A percentile compares a stretch with the other conserved stretches of the same genome.
phyloP scores from a whole-genome alignment of 2,797 vertebrate species.

The Geotrypetes seraphini region DNA sequence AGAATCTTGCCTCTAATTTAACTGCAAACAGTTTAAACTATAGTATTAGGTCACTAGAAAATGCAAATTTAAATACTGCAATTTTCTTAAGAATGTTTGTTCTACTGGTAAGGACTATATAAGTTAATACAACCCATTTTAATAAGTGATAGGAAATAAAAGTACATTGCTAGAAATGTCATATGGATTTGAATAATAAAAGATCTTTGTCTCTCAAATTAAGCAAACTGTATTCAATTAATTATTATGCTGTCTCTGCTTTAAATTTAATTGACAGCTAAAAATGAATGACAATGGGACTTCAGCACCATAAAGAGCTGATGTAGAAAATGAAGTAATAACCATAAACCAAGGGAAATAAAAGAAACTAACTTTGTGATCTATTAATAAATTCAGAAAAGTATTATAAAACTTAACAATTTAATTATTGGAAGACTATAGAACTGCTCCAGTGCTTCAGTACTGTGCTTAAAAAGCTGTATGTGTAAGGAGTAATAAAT shows the following conservation, averaged over 20 bases:
- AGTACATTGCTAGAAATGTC: background rate
- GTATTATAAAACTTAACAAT: slow-evolving; percentile 36
- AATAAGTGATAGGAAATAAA: too few relatives aligned
- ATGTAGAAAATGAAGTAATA: slow-evolving; percentile 17
- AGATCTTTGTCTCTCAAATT: slow-evolving; percentile 17
- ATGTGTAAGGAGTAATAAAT: slow-evolving; percentile 27
- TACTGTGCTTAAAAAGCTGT: slow-evolving; percentile 29
- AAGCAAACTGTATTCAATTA: slow-evolving; percentile 16
- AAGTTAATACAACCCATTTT: too few relatives aligned
- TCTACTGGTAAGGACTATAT: too few relatives aligned
- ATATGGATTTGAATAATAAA: slow-evolving; percentile 9
- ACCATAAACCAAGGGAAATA: slow-evolving; percentile 2
- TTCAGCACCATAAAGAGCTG: slow-evolving; percentile 6
- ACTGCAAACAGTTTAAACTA: too few relatives aligned
- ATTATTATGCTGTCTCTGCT: slow-evolving; percentile 22
- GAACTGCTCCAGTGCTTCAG: slow-evolving; percentile 31
- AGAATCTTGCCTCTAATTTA: too few relatives aligned
- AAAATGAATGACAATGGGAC: slow-evolving; percentile 9
- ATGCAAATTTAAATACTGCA: too few relatives aligned
- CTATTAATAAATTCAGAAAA: slow-evolving; percentile 35
- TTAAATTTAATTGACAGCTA: slow-evolving; percentile 4
- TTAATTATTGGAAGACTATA: slow-evolving; percentile 45
- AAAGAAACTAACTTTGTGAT: slow-evolving; percentile 20
- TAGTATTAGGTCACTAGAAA: too few relatives aligned
- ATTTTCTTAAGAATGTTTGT: too few relatives aligned